phyloP scores from a whole-genome alignment of 2,888 invertebrate species.

The Nymphalis c-album region DNA sequence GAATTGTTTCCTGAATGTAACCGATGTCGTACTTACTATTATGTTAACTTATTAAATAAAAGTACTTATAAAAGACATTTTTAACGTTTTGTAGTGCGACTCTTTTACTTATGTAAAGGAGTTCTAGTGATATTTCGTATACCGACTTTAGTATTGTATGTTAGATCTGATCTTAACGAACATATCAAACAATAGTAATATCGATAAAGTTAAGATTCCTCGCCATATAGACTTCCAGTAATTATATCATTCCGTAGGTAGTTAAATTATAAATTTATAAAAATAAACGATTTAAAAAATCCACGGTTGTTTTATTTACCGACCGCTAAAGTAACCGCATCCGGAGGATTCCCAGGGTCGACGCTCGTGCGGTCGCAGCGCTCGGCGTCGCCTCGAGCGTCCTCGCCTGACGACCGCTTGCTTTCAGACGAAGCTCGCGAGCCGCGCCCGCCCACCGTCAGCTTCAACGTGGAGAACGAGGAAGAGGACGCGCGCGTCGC shows the following conservation, averaged over 20 bases:
- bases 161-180: slow-evolving; percentile 23
- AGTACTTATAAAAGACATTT: slow-evolving; percentile 1
- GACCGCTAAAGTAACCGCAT: neutral
- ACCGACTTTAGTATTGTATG: slow-evolving; percentile 7
- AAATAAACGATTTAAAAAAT: slow-evolving; percentile 22
- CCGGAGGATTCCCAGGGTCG: slow-evolving; percentile 31
- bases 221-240: slow-evolving; percentile 24
- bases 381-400: slow-evolving; percentile 46
- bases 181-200: slow-evolving; percentile 25
- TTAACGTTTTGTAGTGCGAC: slow-evolving; percentile 1
- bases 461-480: slow-evolving; percentile 76
- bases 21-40: neutral
- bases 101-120: neutral
- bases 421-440: slow-evolving; percentile 53
- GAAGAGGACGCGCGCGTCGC: slow-evolving; percentile 73
- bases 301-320: slow-evolving; percentile 32
- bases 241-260: slow-evolving; percentile 34
- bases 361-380: slow-evolving; percentile 36
- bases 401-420: slow-evolving; percentile 53
- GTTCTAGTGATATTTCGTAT: slow-evolving; percentile 6
- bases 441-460: slow-evolving; percentile 66
- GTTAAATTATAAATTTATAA: slow-evolving; percentile 18
- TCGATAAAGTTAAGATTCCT: slow-evolving; percentile 5
- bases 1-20: slow-evolving; percentile 6
- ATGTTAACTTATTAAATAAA: neutral